Percentiles rank a stretch among this genome's conserved stretches.
Evolutionary conservation across 2,797 vertebrate genomes (phyloP).

Genomic region (Avahi laniger): DNA sequence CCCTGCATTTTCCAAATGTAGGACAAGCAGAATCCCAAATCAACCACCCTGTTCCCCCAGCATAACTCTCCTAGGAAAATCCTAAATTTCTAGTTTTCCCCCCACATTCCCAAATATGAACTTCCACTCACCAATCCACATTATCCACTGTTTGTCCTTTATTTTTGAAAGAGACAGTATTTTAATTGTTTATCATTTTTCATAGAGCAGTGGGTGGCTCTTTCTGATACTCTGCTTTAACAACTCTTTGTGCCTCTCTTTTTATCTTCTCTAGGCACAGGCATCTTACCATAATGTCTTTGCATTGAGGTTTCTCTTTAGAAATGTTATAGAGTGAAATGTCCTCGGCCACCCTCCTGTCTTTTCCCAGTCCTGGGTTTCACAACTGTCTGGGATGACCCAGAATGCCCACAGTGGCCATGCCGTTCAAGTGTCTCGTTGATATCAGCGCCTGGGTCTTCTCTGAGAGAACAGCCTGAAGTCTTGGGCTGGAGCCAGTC

Average conservation of each 20-base stretch:
- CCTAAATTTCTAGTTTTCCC: too few relatives aligned
- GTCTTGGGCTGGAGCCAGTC: background rate
- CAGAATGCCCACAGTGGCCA: background rate
- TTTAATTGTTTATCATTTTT: too few relatives aligned
- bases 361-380: background rate
- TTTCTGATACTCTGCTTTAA: too few relatives aligned
- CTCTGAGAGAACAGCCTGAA: background rate
- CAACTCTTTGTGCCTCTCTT: background rate
- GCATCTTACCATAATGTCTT: background rate
- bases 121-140: too few relatives aligned
- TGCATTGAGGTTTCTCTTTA: background rate
- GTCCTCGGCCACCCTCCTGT: background rate
- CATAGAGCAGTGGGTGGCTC: background rate
- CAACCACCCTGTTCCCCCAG: too few relatives aligned
- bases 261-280: background rate
- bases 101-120: too few relatives aligned
- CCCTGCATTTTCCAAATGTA: too few relatives aligned
- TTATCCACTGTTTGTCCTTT: too few relatives aligned
- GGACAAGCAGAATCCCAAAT: too few relatives aligned
- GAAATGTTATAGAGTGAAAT: background rate
- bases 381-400: background rate
- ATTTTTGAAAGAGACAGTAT: too few relatives aligned
- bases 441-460: background rate
- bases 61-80: too few relatives aligned
- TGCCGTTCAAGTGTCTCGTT: background rate